phyloP scores from a whole-genome alignment of 2,888 invertebrate species.

The Orthonychiurus folsomi region DNA sequence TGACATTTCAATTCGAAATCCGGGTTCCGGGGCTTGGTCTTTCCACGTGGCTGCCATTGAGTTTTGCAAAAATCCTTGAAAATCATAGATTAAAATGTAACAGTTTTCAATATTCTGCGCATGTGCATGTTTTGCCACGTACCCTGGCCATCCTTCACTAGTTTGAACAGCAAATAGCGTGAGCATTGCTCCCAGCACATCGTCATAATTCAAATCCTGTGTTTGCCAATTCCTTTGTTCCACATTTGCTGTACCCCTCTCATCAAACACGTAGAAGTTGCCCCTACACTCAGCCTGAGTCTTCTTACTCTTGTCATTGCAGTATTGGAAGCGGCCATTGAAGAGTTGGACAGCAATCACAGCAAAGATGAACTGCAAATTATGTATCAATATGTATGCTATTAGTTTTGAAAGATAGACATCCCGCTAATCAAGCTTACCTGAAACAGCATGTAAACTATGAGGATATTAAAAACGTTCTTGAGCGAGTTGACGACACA shows the following conservation, averaged over 20 bases:
- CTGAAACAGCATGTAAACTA: constrained; percentile 51
- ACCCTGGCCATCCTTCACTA: constrained; percentile 51
- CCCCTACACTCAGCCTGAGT: constrained; percentile 48
- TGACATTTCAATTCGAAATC: constrained; percentile 51
- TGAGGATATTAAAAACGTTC: constrained; percentile 54
- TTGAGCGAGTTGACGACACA: constrained; percentile 54
- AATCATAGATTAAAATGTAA: background rate
- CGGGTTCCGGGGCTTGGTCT: constrained; percentile 50
- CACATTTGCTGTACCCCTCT: constrained; percentile 45
- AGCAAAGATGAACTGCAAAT: constrained; percentile 50
- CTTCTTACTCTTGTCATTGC: constrained; percentile 51
- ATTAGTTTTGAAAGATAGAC: too few species aligned
- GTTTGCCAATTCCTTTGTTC: constrained; percentile 47
- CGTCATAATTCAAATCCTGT: constrained; percentile 52
- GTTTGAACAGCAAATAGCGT: constrained; percentile 54
- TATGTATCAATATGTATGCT: background rate
- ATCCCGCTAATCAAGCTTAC: too few species aligned
- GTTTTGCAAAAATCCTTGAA: constrained; percentile 48
- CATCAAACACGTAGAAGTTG: background rate
- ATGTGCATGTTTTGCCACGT: constrained; percentile 33
- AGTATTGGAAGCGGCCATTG: constrained; percentile 53
- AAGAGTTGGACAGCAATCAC: constrained; percentile 55
- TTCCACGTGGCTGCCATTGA: constrained; percentile 52
- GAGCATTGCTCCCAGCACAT: constrained; percentile 50
- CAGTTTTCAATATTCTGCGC: background rate